Evolutionary conservation across 2,888 invertebrate species (phyloP).

Genomic region (Crioceris asparagi): DNA sequence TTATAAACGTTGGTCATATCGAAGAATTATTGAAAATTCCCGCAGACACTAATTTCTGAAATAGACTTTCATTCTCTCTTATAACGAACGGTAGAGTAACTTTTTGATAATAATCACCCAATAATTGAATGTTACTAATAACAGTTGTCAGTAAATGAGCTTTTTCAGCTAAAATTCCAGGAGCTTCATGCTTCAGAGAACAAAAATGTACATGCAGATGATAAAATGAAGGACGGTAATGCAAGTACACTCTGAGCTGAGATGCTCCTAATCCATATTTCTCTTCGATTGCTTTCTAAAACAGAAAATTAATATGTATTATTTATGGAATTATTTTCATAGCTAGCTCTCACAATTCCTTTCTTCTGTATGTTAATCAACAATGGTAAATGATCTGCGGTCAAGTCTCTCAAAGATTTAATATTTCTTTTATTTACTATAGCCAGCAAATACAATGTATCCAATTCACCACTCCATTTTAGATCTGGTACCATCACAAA

Average conservation of each 20-base stretch:
- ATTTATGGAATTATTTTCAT: not conserved
- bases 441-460: constrained; percentile 77
- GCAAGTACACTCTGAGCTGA: constrained; percentile 75
- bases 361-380: constrained; percentile 70
- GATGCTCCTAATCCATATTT: constrained; percentile 61
- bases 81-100: constrained; percentile 72
- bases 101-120: constrained; percentile 73
- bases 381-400: constrained; percentile 63
- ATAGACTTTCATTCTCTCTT: constrained; percentile 64
- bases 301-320: constrained; percentile 18
- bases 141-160: constrained; percentile 81
- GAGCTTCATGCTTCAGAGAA: constrained; percentile 64
- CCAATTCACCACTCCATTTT: constrained; percentile 85
- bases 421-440: constrained; percentile 64
- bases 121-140: constrained; percentile 79
- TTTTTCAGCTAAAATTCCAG: constrained; percentile 74
- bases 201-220: constrained; percentile 94
- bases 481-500: constrained; percentile 88
- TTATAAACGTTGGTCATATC: constrained; percentile 33
- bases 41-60: constrained; percentile 50
- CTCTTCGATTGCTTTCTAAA: constrained; percentile 61
- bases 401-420: constrained; percentile 77
- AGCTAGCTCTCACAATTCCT: constrained; percentile 49
- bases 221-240: constrained; percentile 96
- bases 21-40: constrained; percentile 39